Conservation (phyloP, 1,140 invertebrate species). For the Microplitis demolitor region DNA sequence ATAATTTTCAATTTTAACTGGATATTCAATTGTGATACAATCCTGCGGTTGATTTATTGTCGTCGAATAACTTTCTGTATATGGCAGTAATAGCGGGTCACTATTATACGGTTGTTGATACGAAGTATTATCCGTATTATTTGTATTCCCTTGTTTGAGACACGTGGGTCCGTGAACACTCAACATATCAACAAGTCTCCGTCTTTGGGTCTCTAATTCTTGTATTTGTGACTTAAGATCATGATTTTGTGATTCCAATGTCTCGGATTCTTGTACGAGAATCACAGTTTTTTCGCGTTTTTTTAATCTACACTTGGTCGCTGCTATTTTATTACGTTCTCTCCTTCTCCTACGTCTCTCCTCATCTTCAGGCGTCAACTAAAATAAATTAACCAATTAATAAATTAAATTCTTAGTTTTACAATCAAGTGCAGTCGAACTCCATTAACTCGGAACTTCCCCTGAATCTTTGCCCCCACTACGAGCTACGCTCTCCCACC, state of each 20-base stretch:
- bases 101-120: conserved; percentile 52
- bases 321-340: conserved; percentile 93
- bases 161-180: conserved; percentile 73
- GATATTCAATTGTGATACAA: conserved; percentile 50
- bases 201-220: conserved; percentile 74
- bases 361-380: conserved; percentile 92
- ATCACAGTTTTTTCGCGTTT: conserved; percentile 88
- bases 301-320: conserved; percentile 93
- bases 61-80: conserved; percentile 54
- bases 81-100: conserved; percentile 43
- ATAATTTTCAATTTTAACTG: conserved; percentile 56
- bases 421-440: too few species aligned
- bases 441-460: too few species aligned
- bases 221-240: conserved; percentile 82
- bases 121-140: conserved; percentile 39
- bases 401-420: not conserved
- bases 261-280: conserved; percentile 85
- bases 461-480: too few species aligned
- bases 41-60: conserved; percentile 50
- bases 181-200: conserved; percentile 75
- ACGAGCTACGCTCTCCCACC: too few species aligned
- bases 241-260: conserved; percentile 84
- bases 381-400: conserved; percentile 36
- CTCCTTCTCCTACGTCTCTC: conserved; percentile 80
- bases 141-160: conserved; percentile 64